Evolutionary conservation across 2,797 vertebrate species (phyloP), one percentile per base, ranked within the genome.

Genomic region (Bovichtus variegatus): DNA sequence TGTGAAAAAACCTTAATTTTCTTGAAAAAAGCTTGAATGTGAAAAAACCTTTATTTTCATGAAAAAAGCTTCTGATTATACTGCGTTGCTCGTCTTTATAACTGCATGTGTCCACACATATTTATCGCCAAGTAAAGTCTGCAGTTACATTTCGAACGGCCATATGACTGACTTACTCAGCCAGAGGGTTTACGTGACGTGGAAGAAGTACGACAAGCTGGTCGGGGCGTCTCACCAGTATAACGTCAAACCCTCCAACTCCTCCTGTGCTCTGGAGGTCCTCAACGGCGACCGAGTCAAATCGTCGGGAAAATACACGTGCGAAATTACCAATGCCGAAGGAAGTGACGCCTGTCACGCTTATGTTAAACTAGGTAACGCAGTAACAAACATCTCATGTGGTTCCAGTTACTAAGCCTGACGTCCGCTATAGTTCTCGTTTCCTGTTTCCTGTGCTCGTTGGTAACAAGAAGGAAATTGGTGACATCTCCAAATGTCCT

Each of bases 291-390:
- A 91, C 76, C 85, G 94, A 87, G n/a, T 91, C 66, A 89, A 92
- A 2, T 95, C 96, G 21, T 94, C 96, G 5, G 97, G 96, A 71
- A 96, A 94, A 88, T 98, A 99, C 78, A 95, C 93, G 34, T 98
- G 97, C 15, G 92, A 96, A 84, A 95, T 98, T 79, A 94, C 96
- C 92, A 97, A 97, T 83, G 93, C 95, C 61, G 96, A 95, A 43
- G 90, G 91, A 85, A 84, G 69, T 62, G 93, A 91, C 59, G 73
- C 61, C 54, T 94, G 92, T 81, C 73, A 82, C 16, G 72, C 73
- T 80, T 49, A 76, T 77, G 82, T 90, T 78, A 78, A 76, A 66
- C 78, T 89, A 87, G 83, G 84, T 91, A 89, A 84, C 73, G 38
- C 70, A 51, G 9, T 72, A 76, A 84, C 76, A 41, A 43, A 49